These are phyloP conservation scores for Ooceraea biroi DNA, from an alignment of 1,140 invertebrate genomes.

Conservation along the genomic window DNA sequence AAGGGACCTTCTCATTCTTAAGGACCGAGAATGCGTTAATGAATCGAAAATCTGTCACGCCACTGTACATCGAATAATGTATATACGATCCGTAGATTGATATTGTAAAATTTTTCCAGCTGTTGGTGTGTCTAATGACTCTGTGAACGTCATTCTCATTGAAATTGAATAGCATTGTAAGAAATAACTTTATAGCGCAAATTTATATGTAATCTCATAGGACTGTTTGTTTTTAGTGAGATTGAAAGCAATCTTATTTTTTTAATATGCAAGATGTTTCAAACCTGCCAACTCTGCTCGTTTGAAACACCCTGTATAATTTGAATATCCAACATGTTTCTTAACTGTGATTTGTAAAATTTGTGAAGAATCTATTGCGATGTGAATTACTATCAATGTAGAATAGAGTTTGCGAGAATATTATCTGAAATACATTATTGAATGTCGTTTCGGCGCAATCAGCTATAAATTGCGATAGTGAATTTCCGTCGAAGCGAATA, in stretches of 20 bases:
- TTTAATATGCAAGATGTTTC: neutral
- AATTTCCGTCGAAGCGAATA: neutral
- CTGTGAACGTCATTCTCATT: neutral
- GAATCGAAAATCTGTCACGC: constrained; percentile 10
- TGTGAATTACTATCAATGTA: constrained; percentile 13
- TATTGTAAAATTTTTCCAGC: constrained; percentile 9
- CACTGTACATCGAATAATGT: constrained; percentile 4
- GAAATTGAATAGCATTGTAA: constrained; percentile 9
- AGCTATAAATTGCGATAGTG: constrained; percentile 1
- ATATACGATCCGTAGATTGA: neutral
- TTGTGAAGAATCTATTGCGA: neutral
- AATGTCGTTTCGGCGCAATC: constrained; percentile 18
- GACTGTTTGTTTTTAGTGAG: neutral
- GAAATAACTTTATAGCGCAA: constrained; percentile 29
- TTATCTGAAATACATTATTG: constrained; percentile 6
- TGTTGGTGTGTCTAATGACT: neutral
- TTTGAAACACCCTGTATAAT: neutral
- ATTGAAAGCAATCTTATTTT: constrained; percentile 9
- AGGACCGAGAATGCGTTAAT: neutral
- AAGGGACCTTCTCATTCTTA: neutral
- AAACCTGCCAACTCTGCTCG: neutral
- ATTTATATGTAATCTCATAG: constrained; percentile 6
- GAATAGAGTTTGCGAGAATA: constrained; percentile 7
- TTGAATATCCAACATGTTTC: constrained; percentile 21
- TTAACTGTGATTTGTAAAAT: constrained; percentile 34